A percentile compares a stretch with the other conserved stretches of the same genome.
These are phyloP conservation scores for Microcebus lehilahytsara DNA, from an alignment of 2,113 vertebrate species.

Conservation along the genomic window DNA sequence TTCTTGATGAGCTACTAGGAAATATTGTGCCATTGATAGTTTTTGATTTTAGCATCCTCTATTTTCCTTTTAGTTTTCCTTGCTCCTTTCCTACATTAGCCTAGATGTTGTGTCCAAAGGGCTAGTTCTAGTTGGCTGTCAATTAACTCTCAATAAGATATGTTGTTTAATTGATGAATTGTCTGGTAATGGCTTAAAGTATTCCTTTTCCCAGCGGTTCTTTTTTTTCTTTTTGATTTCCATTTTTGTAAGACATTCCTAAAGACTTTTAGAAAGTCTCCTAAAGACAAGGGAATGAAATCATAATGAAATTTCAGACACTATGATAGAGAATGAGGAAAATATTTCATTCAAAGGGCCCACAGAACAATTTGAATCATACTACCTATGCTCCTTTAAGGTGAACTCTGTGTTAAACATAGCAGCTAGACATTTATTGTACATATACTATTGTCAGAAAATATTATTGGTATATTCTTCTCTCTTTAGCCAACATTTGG, in stretches of 20 bases:
- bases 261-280: not conserved
- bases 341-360: not conserved
- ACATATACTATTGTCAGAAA: not conserved
- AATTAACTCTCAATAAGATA: not conserved
- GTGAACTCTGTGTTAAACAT: not conserved
- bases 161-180: not conserved
- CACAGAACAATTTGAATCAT: not conserved
- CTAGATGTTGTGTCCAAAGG: not conserved
- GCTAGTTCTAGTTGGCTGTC: not conserved
- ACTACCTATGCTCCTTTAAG: not conserved
- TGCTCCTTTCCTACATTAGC: not conserved
- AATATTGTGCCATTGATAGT: not conserved
- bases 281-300: not conserved
- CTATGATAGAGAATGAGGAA: not conserved
- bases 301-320: constrained; percentile 5
- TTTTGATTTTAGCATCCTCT: not conserved
- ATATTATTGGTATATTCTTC: constrained; percentile 2
- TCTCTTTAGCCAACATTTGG: not conserved
- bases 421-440: not conserved
- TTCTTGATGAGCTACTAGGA: not conserved
- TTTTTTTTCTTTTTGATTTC: not conserved
- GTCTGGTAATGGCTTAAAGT: not conserved
- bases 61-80: not conserved
- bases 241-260: not conserved
- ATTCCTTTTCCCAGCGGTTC: not conserved